Percentiles rank a stretch among this genome's conserved stretches.
phyloP scores from a whole-genome alignment of 2,888 invertebrate species.

The Archaeoteleia sp. region DNA sequence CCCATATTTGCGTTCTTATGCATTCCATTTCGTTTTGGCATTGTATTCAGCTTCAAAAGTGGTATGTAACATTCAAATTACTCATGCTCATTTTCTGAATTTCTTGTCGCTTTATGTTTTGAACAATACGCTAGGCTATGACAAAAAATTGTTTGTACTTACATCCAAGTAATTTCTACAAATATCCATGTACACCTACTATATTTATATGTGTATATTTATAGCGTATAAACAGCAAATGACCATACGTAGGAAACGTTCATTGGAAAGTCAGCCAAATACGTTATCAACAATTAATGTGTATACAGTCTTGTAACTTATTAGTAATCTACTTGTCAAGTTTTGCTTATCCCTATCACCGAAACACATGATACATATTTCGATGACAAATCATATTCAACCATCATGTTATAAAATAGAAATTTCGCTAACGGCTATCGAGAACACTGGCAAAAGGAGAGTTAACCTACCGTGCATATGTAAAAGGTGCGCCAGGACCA shows the following conservation, averaged over 20 bases:
- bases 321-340: conserved; percentile 33
- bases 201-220: conserved; percentile 36
- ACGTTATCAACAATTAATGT: conserved; percentile 42
- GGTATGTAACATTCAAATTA: neutral
- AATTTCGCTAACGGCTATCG: conserved; percentile 52
- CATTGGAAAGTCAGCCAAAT: conserved; percentile 45
- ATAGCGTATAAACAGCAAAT: conserved; percentile 50
- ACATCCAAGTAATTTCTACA: conserved; percentile 42
- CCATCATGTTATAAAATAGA: conserved; percentile 47
- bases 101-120: conserved; percentile 21
- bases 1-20: too few relatives aligned
- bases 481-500: conserved; percentile 57
- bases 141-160: conserved; percentile 45
- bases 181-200: conserved; percentile 40
- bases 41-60: too few relatives aligned
- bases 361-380: conserved; percentile 10
- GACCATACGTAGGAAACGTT: conserved; percentile 49
- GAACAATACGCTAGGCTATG: conserved; percentile 30
- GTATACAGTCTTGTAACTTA: conserved; percentile 50
- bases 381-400: conserved; percentile 15
- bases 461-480: conserved; percentile 58
- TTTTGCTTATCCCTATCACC: conserved; percentile 27
- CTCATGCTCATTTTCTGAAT: neutral
- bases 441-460: conserved; percentile 56
- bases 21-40: too few relatives aligned